Conservation (phyloP, 1,140 invertebrate species). For the Lethocerus indicus region DNA sequence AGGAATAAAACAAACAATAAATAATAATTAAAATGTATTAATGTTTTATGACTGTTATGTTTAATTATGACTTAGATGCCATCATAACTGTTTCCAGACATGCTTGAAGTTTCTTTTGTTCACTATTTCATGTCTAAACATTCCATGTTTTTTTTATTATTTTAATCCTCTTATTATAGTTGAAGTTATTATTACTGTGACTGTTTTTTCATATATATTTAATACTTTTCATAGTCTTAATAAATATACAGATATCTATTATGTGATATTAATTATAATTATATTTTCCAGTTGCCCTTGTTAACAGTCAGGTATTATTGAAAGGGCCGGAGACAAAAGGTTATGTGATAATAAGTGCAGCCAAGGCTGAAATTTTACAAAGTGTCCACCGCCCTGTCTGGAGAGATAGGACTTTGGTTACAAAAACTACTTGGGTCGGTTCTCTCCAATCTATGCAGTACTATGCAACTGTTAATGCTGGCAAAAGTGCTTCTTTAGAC, state of each 20-base stretch:
- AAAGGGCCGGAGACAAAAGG: constrained; percentile 92
- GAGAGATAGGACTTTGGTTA: constrained; percentile 71
- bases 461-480: constrained; percentile 84
- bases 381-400: constrained; percentile 81
- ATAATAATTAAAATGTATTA: too few species aligned
- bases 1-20: too few species aligned
- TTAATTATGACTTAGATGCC: too few species aligned
- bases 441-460: constrained; percentile 96
- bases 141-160: background rate
- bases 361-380: constrained; percentile 86
- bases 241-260: background rate
- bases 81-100: too few species aligned
- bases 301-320: constrained; percentile 90
- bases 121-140: too few species aligned
- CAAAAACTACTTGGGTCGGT: constrained; percentile 91
- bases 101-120: too few species aligned
- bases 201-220: too few species aligned
- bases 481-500: constrained; percentile 48
- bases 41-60: too few species aligned
- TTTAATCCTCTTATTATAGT: background rate
- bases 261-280: constrained; percentile 1
- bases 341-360: constrained; percentile 91
- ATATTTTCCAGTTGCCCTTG: constrained; percentile 59
- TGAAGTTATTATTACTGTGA: too few species aligned
- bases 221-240: background rate